Percentiles rank a stretch among this genome's conserved stretches.
These are phyloP conservation scores for Monochamus saltuarius DNA, from an alignment of 1,140 invertebrate genomes.

Conservation along the genomic window DNA sequence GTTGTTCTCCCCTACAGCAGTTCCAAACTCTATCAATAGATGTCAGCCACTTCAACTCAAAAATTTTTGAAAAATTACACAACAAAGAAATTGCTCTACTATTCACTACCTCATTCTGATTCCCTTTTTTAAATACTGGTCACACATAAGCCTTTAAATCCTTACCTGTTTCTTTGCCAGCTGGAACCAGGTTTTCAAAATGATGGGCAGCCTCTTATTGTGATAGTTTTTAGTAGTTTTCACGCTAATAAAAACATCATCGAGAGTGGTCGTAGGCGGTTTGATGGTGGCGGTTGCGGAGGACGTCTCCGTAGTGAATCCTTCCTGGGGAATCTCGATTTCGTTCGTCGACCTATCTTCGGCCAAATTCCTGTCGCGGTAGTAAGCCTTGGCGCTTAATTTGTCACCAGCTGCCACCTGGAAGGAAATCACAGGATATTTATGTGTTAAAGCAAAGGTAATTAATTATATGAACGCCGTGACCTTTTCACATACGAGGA, in stretches of 20 bases:
- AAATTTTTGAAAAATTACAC: too few relatives aligned
- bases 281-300: constrained; percentile 61
- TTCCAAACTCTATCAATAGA: too few relatives aligned
- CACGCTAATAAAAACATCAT: constrained; percentile 91
- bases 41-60: too few relatives aligned
- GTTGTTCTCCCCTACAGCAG: too few relatives aligned
- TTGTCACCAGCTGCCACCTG: constrained; percentile 24
- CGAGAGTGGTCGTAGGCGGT: constrained; percentile 68
- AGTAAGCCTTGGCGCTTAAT: constrained; percentile 26
- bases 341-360: constrained; percentile 29
- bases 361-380: constrained; percentile 31
- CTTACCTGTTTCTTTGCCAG: constrained; percentile 85
- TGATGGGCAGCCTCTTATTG: constrained; percentile 76
- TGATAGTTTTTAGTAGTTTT: constrained; percentile 92
- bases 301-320: constrained; percentile 50
- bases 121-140: too few relatives aligned
- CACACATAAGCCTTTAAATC: too few relatives aligned
- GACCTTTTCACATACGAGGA: too few relatives aligned
- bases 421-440: constrained; percentile 20
- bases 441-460: too few relatives aligned
- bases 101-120: too few relatives aligned
- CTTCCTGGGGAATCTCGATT: constrained; percentile 27
- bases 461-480: too few relatives aligned
- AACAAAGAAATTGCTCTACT: too few relatives aligned
- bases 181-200: constrained; percentile 91